phyloP scores from a whole-genome alignment of 2,888 invertebrate genomes.

The Tholera decimalis region DNA sequence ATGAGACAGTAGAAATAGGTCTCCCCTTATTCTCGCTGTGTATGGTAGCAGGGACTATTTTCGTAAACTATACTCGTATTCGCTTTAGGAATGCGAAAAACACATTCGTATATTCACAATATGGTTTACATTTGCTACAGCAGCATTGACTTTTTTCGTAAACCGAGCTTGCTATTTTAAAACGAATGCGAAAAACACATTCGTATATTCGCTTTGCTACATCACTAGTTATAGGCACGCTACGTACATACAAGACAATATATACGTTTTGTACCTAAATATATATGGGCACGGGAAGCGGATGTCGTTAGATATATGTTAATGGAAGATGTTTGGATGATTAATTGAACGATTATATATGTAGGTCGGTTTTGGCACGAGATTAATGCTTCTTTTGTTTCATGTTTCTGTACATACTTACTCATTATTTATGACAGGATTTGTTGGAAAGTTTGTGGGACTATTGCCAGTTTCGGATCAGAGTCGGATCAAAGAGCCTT shows the following conservation, averaged over 20 bases:
- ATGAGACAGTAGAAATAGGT: too few species aligned
- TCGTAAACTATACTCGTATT: too few species aligned
- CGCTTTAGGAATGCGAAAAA: too few species aligned
- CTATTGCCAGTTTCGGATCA: not conserved
- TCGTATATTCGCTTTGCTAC: conserved; percentile 27
- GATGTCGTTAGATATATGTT: conserved; percentile 71
- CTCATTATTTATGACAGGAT: not conserved
- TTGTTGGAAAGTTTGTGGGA: not conserved
- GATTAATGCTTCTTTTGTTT: conserved; percentile 55
- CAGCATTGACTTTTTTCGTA: too few species aligned
- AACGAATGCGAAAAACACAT: conserved; percentile 10
- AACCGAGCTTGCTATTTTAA: too few species aligned
- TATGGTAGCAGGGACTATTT: too few species aligned
- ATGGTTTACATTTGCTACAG: too few species aligned
- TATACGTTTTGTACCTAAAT: conserved; percentile 46
- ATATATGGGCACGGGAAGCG: conserved; percentile 71
- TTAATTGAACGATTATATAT: conserved; percentile 64
- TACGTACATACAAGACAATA: conserved; percentile 24
- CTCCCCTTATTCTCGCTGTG: too few species aligned
- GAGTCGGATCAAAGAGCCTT: not conserved
- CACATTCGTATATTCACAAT: too few species aligned
- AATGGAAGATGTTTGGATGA: conserved; percentile 65
- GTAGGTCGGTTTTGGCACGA: conserved; percentile 52
- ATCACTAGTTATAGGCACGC: conserved; percentile 43
- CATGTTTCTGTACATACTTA: conserved; percentile 11